phyloP scores from a whole-genome alignment of 2,113 vertebrate genomes.

The Sylvia atricapilla region DNA sequence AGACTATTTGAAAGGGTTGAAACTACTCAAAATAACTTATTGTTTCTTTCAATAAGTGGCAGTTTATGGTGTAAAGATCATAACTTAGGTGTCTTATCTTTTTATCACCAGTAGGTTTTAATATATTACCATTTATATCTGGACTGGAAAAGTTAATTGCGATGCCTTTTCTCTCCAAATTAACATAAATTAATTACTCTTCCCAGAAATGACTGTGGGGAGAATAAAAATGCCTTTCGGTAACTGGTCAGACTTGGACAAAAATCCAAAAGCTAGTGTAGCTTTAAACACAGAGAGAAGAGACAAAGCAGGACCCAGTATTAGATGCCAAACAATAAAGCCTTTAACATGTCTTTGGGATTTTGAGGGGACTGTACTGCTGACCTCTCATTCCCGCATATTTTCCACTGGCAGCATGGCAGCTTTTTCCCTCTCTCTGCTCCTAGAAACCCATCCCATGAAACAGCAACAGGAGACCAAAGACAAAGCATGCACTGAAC shows the following conservation, averaged over 20 bases:
- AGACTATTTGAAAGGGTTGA: background rate
- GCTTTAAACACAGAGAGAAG: constrained; percentile 15
- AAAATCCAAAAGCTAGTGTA: background rate
- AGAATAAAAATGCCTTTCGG: constrained; percentile 45
- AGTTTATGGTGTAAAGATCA: background rate
- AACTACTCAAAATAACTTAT: constrained; percentile 10
- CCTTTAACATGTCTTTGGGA: constrained; percentile 26
- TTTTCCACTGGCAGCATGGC: background rate
- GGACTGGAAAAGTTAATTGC: constrained; percentile 26
- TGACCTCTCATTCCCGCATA: constrained; percentile 65
- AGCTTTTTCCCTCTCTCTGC: background rate
- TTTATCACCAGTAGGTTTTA: background rate
- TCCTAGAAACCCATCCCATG: background rate
- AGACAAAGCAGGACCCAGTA: constrained; percentile 42
- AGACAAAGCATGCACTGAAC: background rate
- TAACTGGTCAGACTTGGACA: constrained; percentile 24
- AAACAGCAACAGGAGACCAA: background rate
- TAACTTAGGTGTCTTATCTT: constrained; percentile 2
- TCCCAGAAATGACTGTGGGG: constrained; percentile 3
- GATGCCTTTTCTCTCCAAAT: constrained; percentile 11
- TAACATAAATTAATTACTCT: constrained; percentile 38
- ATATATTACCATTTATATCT: background rate
- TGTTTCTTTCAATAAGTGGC: background rate
- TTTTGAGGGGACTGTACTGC: constrained; percentile 23
- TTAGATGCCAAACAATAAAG: constrained; percentile 37